Base-by-base conservation (phyloP, 2,113 vertebrate genomes). In the Propithecus coquereli region DNA sequence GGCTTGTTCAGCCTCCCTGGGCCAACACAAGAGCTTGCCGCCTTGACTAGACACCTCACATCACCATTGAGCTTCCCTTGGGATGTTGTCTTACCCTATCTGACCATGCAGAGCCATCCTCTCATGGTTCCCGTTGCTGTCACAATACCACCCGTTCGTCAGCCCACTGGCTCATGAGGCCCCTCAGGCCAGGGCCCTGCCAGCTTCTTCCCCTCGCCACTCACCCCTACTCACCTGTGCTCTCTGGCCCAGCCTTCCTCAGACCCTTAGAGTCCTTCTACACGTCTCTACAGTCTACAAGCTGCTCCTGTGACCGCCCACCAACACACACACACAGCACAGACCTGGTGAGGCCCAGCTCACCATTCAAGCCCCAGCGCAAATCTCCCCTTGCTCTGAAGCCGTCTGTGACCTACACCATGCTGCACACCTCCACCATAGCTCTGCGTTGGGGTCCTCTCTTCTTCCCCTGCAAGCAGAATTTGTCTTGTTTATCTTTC, bases 371-470 rank as follows among this genome's bases (percentile, higher is more conserved):
- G 66, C 50, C 80, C 32, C 68, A 65, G 0, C 37, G 68, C 23
- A 0, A 8, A 0, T 23, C 37, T 34, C 57, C 54, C 27, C 7
- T 3, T 47, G 63, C 76, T 76, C 16, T 8, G 50, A 9, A 34
- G 86, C 18, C 66, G 27, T 25, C 89, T 74, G 17, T 43, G 85
- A 5, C 83, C 23, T 6, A 13, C 34, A 0, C 25, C n/a, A 0
- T 0, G 1, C 1, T 0, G 9, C 1, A 1, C 27, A 1, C 43
- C 30, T 40, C 43, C 4, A 0, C 63, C 11, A 27, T 3, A 9
- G 34, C 34, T 47, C 37, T n/a, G 66, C 2, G 8, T 70, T 23
- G n/a, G 32, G 52, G 30, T 59, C 14, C 20, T 23, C 9, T 30
- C 71, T n/a, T 12, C 43, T 32, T 90, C 34, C 30, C 63, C 37